Conservation (phyloP, 2,888 invertebrate genomes). For the Glaucopsyche alexis region DNA sequence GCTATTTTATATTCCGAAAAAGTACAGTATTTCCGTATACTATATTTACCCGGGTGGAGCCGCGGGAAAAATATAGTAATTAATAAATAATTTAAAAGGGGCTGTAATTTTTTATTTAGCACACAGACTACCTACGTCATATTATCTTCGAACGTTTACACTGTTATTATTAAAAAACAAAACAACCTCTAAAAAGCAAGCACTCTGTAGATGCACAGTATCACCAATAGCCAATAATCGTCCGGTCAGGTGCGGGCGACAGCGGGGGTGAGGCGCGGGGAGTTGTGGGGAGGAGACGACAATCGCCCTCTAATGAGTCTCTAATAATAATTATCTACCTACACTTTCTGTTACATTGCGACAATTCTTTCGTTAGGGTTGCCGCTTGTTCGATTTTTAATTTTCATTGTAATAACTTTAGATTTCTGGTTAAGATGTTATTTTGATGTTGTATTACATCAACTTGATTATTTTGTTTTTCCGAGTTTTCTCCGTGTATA, state of each 20-base stretch:
- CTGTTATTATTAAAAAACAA: not conserved
- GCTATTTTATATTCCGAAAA: too few species aligned
- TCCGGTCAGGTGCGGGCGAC: slow-evolving; percentile 61
- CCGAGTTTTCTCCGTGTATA: too few species aligned
- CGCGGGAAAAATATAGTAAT: too few species aligned
- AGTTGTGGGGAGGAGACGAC: slow-evolving; percentile 47
- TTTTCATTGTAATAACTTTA: not conserved
- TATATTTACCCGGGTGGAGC: too few species aligned
- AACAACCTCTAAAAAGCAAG: not conserved
- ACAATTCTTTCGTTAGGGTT: slow-evolving; percentile 61
- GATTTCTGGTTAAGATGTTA: too few species aligned
- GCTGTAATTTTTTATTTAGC: too few species aligned
- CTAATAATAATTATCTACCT: slow-evolving; percentile 78
- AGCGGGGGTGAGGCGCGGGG: slow-evolving; percentile 35
- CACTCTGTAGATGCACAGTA: slow-evolving; percentile 50
- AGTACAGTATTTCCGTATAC: too few species aligned
- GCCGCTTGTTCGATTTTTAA: slow-evolving; percentile 33
- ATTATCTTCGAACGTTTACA: too few species aligned
- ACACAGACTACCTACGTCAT: too few species aligned
- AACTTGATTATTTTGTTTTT: too few species aligned
- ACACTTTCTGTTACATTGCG: slow-evolving; percentile 71
- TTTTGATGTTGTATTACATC: too few species aligned
- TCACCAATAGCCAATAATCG: slow-evolving; percentile 63
- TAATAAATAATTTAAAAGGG: too few species aligned
- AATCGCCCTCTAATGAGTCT: slow-evolving; percentile 77